Conservation (phyloP, 2,113 vertebrate species). For the Hiodon alosoides region DNA sequence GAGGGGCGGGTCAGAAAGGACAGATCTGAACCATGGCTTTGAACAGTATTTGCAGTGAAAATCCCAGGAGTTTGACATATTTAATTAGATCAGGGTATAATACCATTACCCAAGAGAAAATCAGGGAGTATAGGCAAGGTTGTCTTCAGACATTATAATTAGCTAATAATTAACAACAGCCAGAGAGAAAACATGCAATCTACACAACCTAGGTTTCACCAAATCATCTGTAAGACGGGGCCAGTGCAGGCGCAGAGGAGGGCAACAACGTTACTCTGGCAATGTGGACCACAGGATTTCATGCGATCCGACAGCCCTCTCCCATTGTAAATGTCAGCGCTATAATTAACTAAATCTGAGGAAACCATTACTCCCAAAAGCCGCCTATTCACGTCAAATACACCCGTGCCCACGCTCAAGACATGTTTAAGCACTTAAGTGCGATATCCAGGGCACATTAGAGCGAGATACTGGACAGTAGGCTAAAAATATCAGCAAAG, state of each 20-base stretch:
- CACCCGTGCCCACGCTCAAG: conserved; percentile 3
- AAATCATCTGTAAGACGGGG: not conserved
- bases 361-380: conserved; percentile 21
- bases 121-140: not conserved
- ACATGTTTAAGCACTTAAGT: not conserved
- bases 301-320: conserved; percentile 25
- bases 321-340: conserved; percentile 38
- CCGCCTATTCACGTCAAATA: conserved; percentile 3
- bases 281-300: conserved; percentile 25
- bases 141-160: not conserved
- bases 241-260: not conserved
- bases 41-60: not conserved
- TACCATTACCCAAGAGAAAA: not conserved
- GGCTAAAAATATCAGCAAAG: no score
- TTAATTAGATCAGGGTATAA: not conserved
- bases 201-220: not conserved
- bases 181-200: not conserved
- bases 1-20: no score
- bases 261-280: conserved; percentile 21
- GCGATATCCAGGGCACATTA: not conserved
- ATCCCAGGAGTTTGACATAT: not conserved
- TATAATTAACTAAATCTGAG: conserved; percentile 37
- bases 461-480: no score
- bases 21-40: not conserved
- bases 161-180: not conserved